Conservation (phyloP, 2,888 invertebrate species). For the Agrochola circellaris region DNA sequence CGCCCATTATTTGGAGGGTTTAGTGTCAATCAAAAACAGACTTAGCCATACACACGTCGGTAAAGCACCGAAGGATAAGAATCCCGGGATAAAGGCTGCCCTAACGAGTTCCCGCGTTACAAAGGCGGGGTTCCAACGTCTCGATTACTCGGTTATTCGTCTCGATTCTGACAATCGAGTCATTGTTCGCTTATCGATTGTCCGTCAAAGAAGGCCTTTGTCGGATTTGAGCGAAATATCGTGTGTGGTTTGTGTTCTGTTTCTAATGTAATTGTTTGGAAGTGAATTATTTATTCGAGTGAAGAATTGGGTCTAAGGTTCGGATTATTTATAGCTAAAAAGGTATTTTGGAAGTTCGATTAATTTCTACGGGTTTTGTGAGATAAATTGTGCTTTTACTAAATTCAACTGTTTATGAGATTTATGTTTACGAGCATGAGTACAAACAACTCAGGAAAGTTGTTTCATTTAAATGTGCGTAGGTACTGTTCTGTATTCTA, state of each 20-base stretch:
- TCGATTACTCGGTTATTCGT: conserved; percentile 78
- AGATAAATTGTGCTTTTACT: not conserved
- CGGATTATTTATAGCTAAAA: conserved; percentile 35
- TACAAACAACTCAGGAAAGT: not conserved
- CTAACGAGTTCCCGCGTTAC: conserved; percentile 76
- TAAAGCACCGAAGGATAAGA: conserved; percentile 73
- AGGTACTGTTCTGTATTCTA: not conserved
- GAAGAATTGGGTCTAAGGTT: conserved; percentile 30
- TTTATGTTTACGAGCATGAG: not conserved
- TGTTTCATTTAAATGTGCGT: not conserved
- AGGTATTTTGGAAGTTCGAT: conserved; percentile 14
- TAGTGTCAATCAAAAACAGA: conserved; percentile 84
- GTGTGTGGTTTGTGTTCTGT: conserved; percentile 56
- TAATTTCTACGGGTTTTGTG: conserved; percentile 6
- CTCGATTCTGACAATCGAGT: conserved; percentile 76
- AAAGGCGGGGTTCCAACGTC: conserved; percentile 71
- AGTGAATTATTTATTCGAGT: conserved; percentile 53
- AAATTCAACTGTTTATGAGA: not conserved
- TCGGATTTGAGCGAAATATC: conserved; percentile 57
- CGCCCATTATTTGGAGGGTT: conserved; percentile 77
- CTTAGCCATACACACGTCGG: conserved; percentile 75
- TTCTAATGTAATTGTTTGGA: conserved; percentile 58
- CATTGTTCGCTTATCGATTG: conserved; percentile 77
- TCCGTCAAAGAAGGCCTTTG: conserved; percentile 69
- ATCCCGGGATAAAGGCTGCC: conserved; percentile 73